Base-by-base conservation (phyloP, 1,140 invertebrate genomes). In the Solenopsis fugax region DNA sequence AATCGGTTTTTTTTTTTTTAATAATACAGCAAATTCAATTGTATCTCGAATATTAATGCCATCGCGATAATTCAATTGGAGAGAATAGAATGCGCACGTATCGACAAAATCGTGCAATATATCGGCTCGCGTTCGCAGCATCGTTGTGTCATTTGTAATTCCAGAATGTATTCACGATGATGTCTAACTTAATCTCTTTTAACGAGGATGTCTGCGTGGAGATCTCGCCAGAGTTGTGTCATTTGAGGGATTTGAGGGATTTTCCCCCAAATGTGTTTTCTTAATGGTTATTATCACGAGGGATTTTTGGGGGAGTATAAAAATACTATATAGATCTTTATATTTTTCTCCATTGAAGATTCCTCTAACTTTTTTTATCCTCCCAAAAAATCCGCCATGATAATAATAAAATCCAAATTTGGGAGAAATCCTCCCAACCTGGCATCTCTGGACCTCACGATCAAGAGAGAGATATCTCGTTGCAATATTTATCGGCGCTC, bases 21-120 rank as follows among this genome's bases (percentile, higher is more conserved):
- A 50, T 34, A 24, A 48, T 21, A 34, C 37, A 71, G 24, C 10
- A 82, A 58, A 72, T 82, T 72, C 52, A 82, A 73, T 82, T 48
- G 54, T 82, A 82, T 73, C 29, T 58, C 67, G 41, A 48, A 41
- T 45, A 75, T 84, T 75, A 75, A 84, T 75, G 24, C 41, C 41
- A 72, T 75, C 54, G 54, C 24, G 24, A 75, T 60, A 50, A n/a
- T 48, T 60, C 9, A 34, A 60, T 13, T 5, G 64, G 64, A 45
- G 21, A 71, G 34, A 21, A 29, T 21, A 6, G 16, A 24, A 60
- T 29, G 29, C 12, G 21, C 29, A 13, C 13, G 13, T 48, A 73
- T 73, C 24, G 6, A 24, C n/a, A 7, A 56, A 56, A 71, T 54
- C 13, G 12, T 9, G 18, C 37, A 6, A 34, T 7, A n/a, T n/a